Evolutionary conservation across 1,140 invertebrate species (phyloP).

Genomic region (Aphelinus atriplicis): DNA sequence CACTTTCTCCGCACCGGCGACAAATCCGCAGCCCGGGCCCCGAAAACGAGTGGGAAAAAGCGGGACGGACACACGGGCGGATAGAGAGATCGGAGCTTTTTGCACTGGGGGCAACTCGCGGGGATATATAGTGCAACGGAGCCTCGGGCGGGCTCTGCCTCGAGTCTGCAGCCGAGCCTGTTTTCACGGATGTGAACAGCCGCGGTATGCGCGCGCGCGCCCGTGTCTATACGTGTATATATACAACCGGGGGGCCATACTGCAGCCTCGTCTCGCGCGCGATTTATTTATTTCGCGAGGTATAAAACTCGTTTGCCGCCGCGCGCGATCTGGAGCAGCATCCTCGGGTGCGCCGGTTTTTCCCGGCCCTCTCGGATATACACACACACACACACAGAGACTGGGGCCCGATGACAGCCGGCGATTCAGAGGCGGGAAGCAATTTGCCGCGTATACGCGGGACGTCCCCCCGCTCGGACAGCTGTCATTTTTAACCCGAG

Average conservation of each 20-base stretch:
- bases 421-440: slow-evolving; percentile 38
- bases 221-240: slow-evolving; percentile 3
- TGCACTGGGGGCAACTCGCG: too few relatives aligned
- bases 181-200: slow-evolving; percentile 63
- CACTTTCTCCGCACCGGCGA: too few relatives aligned
- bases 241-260: slow-evolving; percentile 36
- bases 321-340: slow-evolving; percentile 27
- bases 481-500: slow-evolving; percentile 26
- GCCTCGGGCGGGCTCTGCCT: too few relatives aligned
- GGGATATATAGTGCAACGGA: too few relatives aligned
- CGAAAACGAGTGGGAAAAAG: too few relatives aligned
- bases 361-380: background rate
- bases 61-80: too few relatives aligned
- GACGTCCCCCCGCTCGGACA: background rate
- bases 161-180: slow-evolving; percentile 49
- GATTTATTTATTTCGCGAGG: slow-evolving; percentile 62
- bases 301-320: slow-evolving; percentile 59
- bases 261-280: slow-evolving; percentile 46
- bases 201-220: slow-evolving; percentile 59
- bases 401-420: slow-evolving; percentile 29
- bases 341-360: slow-evolving; percentile 2
- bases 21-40: too few relatives aligned
- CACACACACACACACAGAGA: background rate
- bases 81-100: too few relatives aligned
- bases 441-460: slow-evolving; percentile 17